phyloP scores from a whole-genome alignment of 2,888 invertebrate species.

The Andrena hattorfiana region DNA sequence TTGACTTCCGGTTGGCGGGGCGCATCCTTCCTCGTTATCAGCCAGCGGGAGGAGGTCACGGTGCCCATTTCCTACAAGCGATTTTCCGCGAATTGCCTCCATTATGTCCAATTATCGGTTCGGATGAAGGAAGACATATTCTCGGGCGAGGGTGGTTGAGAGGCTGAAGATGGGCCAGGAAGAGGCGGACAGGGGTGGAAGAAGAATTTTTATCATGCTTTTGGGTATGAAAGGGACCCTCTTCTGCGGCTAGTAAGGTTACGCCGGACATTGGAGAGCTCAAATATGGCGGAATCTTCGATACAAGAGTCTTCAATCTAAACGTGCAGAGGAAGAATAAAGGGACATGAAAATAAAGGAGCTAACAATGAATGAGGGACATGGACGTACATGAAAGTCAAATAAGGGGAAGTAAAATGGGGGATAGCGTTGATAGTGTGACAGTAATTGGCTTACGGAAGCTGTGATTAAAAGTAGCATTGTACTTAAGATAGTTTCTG shows the following conservation, averaged over 20 bases:
- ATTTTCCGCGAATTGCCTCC: slow-evolving; percentile 82
- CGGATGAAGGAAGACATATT: slow-evolving; percentile 74
- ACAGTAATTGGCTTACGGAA: no score
- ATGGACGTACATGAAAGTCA: no score
- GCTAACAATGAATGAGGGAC: no score
- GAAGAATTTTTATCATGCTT: slow-evolving; percentile 38
- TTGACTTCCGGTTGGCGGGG: slow-evolving; percentile 63
- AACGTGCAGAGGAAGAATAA: neutral
- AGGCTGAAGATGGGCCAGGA: slow-evolving; percentile 12
- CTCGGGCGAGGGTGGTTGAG: slow-evolving; percentile 32
- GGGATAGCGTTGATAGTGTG: no score
- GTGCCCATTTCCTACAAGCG: slow-evolving; percentile 80
- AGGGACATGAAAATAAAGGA: neutral
- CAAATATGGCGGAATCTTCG: neutral
- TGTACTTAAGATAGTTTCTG: no score
- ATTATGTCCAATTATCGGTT: slow-evolving; percentile 83
- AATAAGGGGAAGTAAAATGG: no score
- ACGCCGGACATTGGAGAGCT: neutral
- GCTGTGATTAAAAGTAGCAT: no score
- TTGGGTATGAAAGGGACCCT: neutral
- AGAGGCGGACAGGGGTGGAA: neutral
- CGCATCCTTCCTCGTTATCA: slow-evolving; percentile 60
- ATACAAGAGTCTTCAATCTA: neutral
- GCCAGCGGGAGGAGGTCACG: slow-evolving; percentile 49
- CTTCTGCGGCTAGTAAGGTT: neutral